A percentile compares a stretch with the other conserved stretches of the same genome.
Evolutionary conservation across 2,113 vertebrate species (phyloP).

Genomic region (Campylomormyrus numenius): DNA sequence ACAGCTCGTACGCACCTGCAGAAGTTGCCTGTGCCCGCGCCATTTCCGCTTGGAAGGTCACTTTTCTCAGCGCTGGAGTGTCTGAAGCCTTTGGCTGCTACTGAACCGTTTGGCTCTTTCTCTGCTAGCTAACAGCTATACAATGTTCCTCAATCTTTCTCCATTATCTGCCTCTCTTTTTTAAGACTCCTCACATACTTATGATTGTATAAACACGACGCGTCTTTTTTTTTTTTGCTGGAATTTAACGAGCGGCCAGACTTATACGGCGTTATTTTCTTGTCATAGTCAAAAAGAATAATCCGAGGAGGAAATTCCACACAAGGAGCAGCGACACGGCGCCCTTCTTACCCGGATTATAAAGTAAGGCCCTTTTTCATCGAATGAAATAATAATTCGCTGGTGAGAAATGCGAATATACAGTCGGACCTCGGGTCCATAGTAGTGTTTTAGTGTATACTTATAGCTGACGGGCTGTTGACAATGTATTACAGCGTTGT

Average conservation of each 20-base stretch:
- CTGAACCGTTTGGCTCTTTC: conserved; percentile 89
- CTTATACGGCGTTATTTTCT: conserved; percentile 54
- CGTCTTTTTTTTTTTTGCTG: conserved; percentile 44
- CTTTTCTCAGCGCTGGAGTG: conserved; percentile 66
- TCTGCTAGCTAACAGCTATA: conserved; percentile 75
- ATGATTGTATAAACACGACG: conserved; percentile 40
- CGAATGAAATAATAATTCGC: conserved; percentile 19
- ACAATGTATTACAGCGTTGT: not conserved
- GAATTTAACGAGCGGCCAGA: conserved; percentile 46
- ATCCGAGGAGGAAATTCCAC: conserved; percentile 63
- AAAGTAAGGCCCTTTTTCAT: conserved; percentile 56
- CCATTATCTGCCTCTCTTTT: conserved; percentile 34
- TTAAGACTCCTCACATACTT: conserved; percentile 42
- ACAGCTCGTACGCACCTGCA: conserved; percentile 58
- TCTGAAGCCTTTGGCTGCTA: conserved; percentile 88
- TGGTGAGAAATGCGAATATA: not conserved
- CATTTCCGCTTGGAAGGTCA: conserved; percentile 86
- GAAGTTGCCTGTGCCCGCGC: conserved; percentile 57
- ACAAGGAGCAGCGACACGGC: conserved; percentile 41
- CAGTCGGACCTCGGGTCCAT: not conserved
- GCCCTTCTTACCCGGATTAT: conserved; percentile 58
- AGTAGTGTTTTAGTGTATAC: not conserved
- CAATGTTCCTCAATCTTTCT: conserved; percentile 77
- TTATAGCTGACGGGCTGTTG: not conserved
- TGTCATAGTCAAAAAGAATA: conserved; percentile 48